Base-by-base conservation (phyloP, 2,113 vertebrate species). In the Nothoprocta perdicaria region DNA sequence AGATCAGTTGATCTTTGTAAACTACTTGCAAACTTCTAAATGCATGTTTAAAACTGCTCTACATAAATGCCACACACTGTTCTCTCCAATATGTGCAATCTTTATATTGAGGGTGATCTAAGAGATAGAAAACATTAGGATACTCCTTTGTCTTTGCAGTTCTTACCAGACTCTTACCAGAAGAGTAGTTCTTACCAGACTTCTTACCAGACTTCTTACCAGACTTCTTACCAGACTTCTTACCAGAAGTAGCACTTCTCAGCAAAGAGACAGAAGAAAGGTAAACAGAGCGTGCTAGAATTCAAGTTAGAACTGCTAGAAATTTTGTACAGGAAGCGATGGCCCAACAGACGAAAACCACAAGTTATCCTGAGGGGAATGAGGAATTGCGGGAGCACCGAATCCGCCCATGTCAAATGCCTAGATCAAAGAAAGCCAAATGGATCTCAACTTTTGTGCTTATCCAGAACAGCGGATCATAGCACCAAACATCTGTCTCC, bases 181-280 rank as follows among this genome's bases (percentile, higher is more conserved):
- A n/a, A n/a, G n/a, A n/a, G n/a, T n/a, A 75, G 12, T 53, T 75
- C 14, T 35, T 8, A 55, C 0, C 0, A 55, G 18, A 35, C n/a
- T 53, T 75, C 14, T 35, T 8, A 55, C 0, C 0, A 55, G 18
- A 35, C n/a, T 53, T 75, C 14, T 35, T 8, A 55, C 0, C 0
- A 55, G 18, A 35, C n/a, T 53, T 75, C 14, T 35, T 8, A 55
- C 0, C 0, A 55, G 18, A 35, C n/a, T 53, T 75, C 14, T 35
- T 8, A 55, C 0, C 0, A 55, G 18, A 66, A 60, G 14, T 35
- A 69, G 17, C 15, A 7, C 9, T 33, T 67, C 68, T 66, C 58
- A 73, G 66, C 45, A 50, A 31, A 66, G 63, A 72, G 17, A 43
- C 52, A 10, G 16, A 12, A 13, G 31, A 35, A 53, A 38, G 17